phyloP scores from a whole-genome alignment of 1,140 invertebrate genomes.

The Copidosoma floridanum region DNA sequence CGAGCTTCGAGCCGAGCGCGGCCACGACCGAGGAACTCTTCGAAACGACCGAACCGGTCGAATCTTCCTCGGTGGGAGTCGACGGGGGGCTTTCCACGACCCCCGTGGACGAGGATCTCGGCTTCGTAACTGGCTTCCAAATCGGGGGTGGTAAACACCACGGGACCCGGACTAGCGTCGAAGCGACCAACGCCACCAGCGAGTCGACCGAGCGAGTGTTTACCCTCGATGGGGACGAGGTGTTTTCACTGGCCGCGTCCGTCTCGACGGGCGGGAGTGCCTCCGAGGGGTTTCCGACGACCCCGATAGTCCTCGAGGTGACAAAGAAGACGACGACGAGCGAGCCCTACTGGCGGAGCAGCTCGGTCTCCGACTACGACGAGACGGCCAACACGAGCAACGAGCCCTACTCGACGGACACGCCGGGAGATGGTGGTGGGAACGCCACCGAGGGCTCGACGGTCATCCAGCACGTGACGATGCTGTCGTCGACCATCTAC shows the following conservation, averaged over 20 bases:
- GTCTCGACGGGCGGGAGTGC: not conserved
- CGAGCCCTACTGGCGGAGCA: not conserved
- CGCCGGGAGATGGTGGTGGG: no score
- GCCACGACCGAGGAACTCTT: not conserved
- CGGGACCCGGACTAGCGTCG: no score
- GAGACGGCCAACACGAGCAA: constrained; percentile 2
- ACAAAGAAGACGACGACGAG: not conserved
- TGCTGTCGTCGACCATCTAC: not conserved
- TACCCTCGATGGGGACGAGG: no score
- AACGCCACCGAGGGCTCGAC: not conserved
- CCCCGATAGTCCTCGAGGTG: not conserved
- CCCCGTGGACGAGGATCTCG: no score
- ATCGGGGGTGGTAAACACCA: no score
- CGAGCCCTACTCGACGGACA: not conserved
- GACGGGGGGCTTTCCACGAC: no score
- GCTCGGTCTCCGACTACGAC: not conserved
- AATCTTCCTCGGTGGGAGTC: no score
- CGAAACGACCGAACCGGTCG: not conserved
- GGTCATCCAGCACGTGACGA: not conserved
- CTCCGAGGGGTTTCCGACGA: not conserved
- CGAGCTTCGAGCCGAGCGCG: not conserved
- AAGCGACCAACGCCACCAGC: not conserved
- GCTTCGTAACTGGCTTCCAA: no score
- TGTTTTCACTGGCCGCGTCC: no score
- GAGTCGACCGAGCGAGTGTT: no score